Percentiles rank a stretch among this genome's conserved stretches.
These are phyloP conservation scores for Lepeophtheirus salmonis DNA, from an alignment of 1,140 invertebrate genomes.

Conservation along the genomic window DNA sequence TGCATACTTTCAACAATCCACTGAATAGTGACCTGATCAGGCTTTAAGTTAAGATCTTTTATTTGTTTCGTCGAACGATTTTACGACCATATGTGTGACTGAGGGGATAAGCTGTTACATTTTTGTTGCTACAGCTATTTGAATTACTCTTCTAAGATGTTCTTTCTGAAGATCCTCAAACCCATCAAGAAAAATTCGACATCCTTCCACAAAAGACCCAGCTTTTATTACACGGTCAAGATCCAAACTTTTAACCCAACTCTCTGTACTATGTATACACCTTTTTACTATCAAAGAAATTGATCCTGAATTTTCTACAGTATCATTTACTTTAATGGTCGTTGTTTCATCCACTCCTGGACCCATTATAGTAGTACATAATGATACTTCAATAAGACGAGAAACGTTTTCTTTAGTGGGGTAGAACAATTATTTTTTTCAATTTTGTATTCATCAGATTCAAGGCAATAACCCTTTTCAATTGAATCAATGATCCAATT, in stretches of 20 bases:
- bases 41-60: too few species aligned
- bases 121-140: too few species aligned
- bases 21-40: constrained; percentile 40
- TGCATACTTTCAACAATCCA: constrained; percentile 56
- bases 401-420: constrained; percentile 20
- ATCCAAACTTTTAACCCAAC: constrained; percentile 32
- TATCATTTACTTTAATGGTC: constrained; percentile 22
- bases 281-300: neutral
- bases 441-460: constrained; percentile 43
- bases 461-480: constrained; percentile 46
- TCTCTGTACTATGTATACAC: neutral
- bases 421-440: constrained; percentile 27
- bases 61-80: too few species aligned
- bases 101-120: too few species aligned
- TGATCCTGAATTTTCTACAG: constrained; percentile 12
- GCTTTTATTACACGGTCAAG: constrained; percentile 43
- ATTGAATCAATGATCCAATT: constrained; percentile 63
- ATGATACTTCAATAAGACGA: constrained; percentile 22
- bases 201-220: constrained; percentile 61
- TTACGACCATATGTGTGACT: too few species aligned
- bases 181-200: constrained; percentile 44
- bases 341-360: constrained; percentile 6
- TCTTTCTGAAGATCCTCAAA: constrained; percentile 42
- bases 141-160: constrained; percentile 53
- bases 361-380: constrained; percentile 22